Evolutionary conservation across 2,888 invertebrate genomes (phyloP), one percentile per base, ranked within the genome.

Genomic region (Caenorhabditis drosophilae): DNA sequence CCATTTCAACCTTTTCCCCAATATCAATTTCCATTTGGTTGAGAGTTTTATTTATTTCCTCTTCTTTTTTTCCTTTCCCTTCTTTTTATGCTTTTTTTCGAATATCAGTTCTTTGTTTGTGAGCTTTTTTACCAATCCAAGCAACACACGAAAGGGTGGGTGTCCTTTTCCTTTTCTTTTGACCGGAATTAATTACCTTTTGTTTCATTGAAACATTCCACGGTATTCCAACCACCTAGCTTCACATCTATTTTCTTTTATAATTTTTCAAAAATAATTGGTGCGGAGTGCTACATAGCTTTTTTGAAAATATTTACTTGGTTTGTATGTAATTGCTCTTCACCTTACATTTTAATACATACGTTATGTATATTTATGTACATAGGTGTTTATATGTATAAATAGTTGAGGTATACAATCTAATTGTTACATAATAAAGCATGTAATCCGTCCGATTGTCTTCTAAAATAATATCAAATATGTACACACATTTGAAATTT

Each of bases 181-280:
- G 54, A 52, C 51, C 55, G 45, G 40, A 62, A 53, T 48, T 53
- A 57, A 62, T 53, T 44, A 18, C 36, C 50, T 60, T 60, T 60
- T 60, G 60, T 60, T 9, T 53, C n/a, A n/a, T n/a, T n/a, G n/a
- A n/a, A n/a, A n/a, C n/a, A n/a, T n/a, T n/a, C n/a, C n/a, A 25
- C 35, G 20, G n/a, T 38, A 15, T 27, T n/a, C 11, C 36, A 46
- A 40, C 54, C 60, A 54, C 60, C 60, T 45, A 46, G 60, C 46
- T 53, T 34, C 42, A 23, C 46, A 42, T 35, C 16, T 35, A 35
- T 26, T 25, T 51, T 40, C 27, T 9, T 50, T 22, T 38, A 40
- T 22, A 50, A 40, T 50, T n/a, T 40, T 18, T 35, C 26, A 35
- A 25, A 16, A 23, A 16, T 31, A 16, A n/a, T n/a, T n/a, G 23